A percentile compares a stretch with the other conserved stretches of the same genome.
These are phyloP conservation scores for Platanista minor DNA, from an alignment of 2,113 vertebrate genomes.

Conservation along the genomic window DNA sequence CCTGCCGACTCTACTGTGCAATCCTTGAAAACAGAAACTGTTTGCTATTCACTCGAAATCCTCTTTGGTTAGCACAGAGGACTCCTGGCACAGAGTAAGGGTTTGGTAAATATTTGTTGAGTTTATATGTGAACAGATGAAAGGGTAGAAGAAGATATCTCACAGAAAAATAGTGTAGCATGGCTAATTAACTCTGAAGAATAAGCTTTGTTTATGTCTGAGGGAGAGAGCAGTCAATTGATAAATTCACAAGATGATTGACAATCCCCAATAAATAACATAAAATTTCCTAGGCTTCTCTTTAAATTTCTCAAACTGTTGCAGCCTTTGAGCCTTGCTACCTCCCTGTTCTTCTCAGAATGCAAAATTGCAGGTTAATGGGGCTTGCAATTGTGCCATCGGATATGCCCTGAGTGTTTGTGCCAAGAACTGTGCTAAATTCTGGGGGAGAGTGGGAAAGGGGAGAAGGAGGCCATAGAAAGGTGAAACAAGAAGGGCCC, in stretches of 20 bases:
- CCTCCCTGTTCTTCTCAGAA: neutral
- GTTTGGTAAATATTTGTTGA: constrained; percentile 50
- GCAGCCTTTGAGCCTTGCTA: neutral
- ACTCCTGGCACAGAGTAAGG: neutral
- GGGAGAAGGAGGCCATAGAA: neutral
- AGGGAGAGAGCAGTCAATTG: neutral
- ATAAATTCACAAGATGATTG: constrained; percentile 15
- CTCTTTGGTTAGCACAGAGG: constrained; percentile 13
- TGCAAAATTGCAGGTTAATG: constrained; percentile 27
- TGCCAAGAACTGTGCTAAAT: neutral
- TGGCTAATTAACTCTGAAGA: constrained; percentile 41
- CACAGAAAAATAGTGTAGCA: neutral
- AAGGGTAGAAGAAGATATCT: constrained; percentile 15
- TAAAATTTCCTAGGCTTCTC: neutral
- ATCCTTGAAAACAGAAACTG: constrained; percentile 51
- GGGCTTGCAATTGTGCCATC: neutral
- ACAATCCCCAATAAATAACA: constrained; percentile 13
- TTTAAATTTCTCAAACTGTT: neutral
- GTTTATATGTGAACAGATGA: neutral
- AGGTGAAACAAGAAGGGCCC: neutral
- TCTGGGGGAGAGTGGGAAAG: neutral
- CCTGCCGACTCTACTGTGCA: constrained; percentile 22
- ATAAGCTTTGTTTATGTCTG: neutral
- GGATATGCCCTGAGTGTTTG: neutral
- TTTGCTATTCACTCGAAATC: constrained; percentile 35